Evolutionary conservation across 2,888 invertebrate genomes (phyloP).

Genomic region (Pollenia labialis): DNA sequence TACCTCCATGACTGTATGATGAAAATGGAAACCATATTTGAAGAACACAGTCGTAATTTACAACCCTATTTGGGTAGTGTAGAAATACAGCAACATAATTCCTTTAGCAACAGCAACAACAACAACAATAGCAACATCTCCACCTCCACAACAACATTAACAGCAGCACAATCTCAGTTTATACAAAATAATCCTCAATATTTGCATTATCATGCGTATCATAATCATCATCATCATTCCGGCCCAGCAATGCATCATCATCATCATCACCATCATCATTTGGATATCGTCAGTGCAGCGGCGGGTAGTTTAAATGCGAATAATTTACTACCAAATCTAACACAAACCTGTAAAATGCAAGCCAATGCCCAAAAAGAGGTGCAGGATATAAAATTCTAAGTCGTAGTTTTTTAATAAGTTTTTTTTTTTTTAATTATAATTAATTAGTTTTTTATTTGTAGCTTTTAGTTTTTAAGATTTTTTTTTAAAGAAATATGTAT

Average conservation of each 20-base stretch:
- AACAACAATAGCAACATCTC: conserved; percentile 59
- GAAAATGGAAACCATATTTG: conserved; percentile 92
- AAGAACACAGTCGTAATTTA: conserved; percentile 84
- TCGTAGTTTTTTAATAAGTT: conserved; percentile 69
- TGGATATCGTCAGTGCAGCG: conserved; percentile 75
- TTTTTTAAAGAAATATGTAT: conserved; percentile 11
- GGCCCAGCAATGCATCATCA: conserved; percentile 60
- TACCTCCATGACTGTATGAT: conserved; percentile 91
- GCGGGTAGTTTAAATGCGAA: conserved; percentile 82
- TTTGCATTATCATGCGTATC: conserved; percentile 62
- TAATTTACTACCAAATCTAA: conserved; percentile 81
- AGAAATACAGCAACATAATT: conserved; percentile 75
- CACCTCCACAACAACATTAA: conserved; percentile 53
- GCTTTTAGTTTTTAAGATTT: conserved; percentile 23
- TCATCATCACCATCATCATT: conserved; percentile 64
- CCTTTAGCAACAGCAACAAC: conserved; percentile 74
- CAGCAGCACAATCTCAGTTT: conserved; percentile 70
- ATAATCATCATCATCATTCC: conserved; percentile 63
- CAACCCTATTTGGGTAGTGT: conserved; percentile 77
- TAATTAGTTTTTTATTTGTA: conserved; percentile 48
- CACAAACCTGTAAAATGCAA: conserved; percentile 88
- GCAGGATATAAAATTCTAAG: conserved; percentile 91
- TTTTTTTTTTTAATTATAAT: conserved; percentile 54
- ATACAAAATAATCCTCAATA: conserved; percentile 68
- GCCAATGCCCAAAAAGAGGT: conserved; percentile 94